Conservation (phyloP, 1,140 invertebrate species). For the Pomacea maculata region DNA sequence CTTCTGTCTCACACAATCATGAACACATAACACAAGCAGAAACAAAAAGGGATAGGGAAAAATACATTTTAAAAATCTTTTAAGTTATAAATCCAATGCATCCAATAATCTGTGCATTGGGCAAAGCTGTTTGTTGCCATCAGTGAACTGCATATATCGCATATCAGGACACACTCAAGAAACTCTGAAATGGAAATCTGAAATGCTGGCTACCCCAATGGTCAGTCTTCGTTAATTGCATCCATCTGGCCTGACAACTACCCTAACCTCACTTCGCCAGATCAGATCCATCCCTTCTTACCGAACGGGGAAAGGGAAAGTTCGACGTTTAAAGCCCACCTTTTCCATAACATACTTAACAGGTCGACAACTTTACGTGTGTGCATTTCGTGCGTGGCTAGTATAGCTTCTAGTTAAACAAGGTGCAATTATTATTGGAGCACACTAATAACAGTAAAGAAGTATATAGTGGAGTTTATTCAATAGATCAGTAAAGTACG, state of each 20-base stretch:
- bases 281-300: background rate
- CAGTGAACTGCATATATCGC: no score
- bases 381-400: background rate
- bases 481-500: no score
- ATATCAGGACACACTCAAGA: no score
- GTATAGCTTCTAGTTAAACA: background rate
- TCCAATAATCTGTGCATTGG: background rate
- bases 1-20: no score
- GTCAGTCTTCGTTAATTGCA: background rate
- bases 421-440: no score
- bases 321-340: background rate
- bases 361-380: no score
- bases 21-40: no score
- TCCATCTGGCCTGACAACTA: background rate
- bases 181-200: no score
- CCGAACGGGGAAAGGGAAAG: background rate
- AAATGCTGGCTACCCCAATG: background rate
- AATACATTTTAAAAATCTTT: background rate
- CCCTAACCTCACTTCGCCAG: background rate
- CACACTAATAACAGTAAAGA: no score
- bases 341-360: background rate
- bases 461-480: no score
- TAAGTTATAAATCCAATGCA: background rate
- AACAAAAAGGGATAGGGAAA: background rate
- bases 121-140: no score